These are phyloP conservation scores for Papilio helenus DNA, from an alignment of 1,140 invertebrate genomes.

Conservation along the genomic window DNA sequence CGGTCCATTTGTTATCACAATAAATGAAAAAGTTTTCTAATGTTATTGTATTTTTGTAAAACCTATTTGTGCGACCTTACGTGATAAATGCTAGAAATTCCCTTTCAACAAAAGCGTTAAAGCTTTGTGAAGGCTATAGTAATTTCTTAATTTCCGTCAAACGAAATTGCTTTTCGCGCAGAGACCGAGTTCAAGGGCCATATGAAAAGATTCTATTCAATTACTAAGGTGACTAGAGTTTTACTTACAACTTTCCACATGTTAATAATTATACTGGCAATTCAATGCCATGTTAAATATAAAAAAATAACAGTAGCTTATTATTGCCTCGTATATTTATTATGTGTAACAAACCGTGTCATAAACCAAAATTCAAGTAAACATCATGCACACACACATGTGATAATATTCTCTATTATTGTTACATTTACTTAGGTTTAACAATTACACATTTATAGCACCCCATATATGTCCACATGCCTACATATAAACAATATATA, in stretches of 20 bases:
- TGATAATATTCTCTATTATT: too few species aligned
- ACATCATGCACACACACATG: too few species aligned
- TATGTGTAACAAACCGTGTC: too few species aligned
- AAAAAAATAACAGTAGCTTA: not conserved
- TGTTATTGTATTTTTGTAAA: not conserved
- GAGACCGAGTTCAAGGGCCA: conserved; percentile 24
- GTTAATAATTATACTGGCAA: not conserved
- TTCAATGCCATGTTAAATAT: not conserved
- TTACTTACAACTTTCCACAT: not conserved
- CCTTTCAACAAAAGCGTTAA: not conserved
- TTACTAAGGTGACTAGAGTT: conserved; percentile 32
- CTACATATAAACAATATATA: not conserved
- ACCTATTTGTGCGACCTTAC: not conserved
- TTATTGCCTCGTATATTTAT: too few species aligned
- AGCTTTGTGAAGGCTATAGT: conserved; percentile 32
- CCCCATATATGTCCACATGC: not conserved
- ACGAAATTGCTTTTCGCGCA: conserved; percentile 68
- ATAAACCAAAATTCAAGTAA: too few species aligned
- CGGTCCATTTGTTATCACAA: not conserved
- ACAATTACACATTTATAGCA: not conserved
- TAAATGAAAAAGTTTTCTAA: not conserved
- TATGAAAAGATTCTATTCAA: conserved; percentile 28
- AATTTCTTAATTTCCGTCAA: conserved; percentile 65
- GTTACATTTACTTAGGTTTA: too few species aligned
- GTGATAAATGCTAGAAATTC: not conserved